Evolutionary conservation across 2,797 vertebrate species (phyloP), one percentile per base, ranked within the genome.

Genomic region (Petrocephalus schoutedeni): DNA sequence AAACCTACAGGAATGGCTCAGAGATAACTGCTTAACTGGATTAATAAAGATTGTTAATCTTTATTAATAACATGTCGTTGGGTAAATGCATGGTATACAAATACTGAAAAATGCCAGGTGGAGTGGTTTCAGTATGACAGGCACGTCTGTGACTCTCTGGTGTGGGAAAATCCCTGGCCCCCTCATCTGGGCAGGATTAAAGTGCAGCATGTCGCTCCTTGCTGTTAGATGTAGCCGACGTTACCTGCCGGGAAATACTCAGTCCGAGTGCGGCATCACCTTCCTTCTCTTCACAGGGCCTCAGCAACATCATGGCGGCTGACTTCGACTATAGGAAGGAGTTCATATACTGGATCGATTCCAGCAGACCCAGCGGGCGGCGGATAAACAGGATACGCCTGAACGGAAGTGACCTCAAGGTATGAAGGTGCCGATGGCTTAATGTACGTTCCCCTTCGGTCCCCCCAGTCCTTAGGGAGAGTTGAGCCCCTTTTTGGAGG

Each of bases 241-340:
- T 41, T 5, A 74, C 67, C 67, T 2, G 32, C 28, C 9, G 14
- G 28, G 71, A 51, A 23, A 53, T 54, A 51, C 49, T 10, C 45
- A 51, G 49, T n/a, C 41, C 12, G 0, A 9, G 74, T 0, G 74
- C 16, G n/a, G 19, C 16, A 21, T 41, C 56, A 41, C 36, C 57
- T 32, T 21, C 32, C 16, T 41, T 14, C 16, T 53, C 85, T 89
- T 93, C 92, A 91, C 94, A 99, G 98, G 98, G 98, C 41, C 95
- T 99, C 89, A 98, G 98, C 95, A 99, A 98, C 94, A 97, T 98
- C 93, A 97, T 99, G 93, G 97, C 97, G 91, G 95, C 99, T 92
- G 98, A 99, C 93, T 99, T 99, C 91, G 98, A 99, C 96, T 99
- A 98, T 91, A 98, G 97, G 94, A 99, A 99, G 92, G 97, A 99